These are phyloP conservation scores for Proisotoma minuta DNA, from an alignment of 2,888 invertebrate genomes.

Conservation along the genomic window DNA sequence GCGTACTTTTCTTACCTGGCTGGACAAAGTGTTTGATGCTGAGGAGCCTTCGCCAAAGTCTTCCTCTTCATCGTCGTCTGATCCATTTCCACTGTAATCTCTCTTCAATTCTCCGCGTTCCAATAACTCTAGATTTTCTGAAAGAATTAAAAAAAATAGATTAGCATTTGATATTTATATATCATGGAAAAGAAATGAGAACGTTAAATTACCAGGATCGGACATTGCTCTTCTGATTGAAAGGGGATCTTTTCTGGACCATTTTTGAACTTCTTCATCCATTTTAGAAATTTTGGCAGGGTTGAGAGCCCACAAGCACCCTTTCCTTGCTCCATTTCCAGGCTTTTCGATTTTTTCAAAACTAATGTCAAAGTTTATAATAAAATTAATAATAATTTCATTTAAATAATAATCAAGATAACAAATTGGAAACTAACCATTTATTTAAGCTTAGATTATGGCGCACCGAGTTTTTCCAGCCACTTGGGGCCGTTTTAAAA, in stretches of 20 bases:
- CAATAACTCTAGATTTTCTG: slow-evolving; percentile 72
- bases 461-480: slow-evolving; percentile 98
- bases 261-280: slow-evolving; percentile 97
- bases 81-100: slow-evolving; percentile 52
- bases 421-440: slow-evolving; percentile 66
- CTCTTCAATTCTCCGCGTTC: slow-evolving; percentile 87
- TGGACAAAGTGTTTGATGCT: neutral
- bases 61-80: slow-evolving; percentile 58
- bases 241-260: slow-evolving; percentile 90
- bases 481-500: slow-evolving; percentile 95
- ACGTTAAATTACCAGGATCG: slow-evolving; percentile 65
- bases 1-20: neutral
- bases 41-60: slow-evolving; percentile 50
- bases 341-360: slow-evolving; percentile 98
- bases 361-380: slow-evolving; percentile 74
- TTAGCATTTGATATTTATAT: neutral
- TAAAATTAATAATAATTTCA: neutral
- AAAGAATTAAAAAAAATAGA: slow-evolving; percentile 46
- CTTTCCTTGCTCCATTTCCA: slow-evolving; percentile 73
- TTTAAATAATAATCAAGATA: neutral
- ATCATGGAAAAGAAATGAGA: neutral
- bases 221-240: slow-evolving; percentile 92
- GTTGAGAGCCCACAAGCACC: slow-evolving; percentile 88
- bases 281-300: slow-evolving; percentile 91
- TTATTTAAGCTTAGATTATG: slow-evolving; percentile 94